A percentile compares a stretch with the other conserved stretches of the same genome.
These are phyloP conservation scores for Labeo rohita DNA, from an alignment of 2,113 vertebrate species.

Conservation along the genomic window DNA sequence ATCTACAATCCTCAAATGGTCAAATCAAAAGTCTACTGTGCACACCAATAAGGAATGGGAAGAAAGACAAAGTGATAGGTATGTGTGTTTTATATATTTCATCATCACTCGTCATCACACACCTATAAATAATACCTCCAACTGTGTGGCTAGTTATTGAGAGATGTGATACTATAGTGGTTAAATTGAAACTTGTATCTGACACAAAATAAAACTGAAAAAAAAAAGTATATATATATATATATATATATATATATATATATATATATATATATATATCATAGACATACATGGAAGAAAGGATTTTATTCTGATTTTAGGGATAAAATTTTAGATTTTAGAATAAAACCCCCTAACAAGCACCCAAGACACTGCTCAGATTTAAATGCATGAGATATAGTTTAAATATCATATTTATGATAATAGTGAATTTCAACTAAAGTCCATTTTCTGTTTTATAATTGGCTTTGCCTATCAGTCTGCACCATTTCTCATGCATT, in stretches of 20 bases:
- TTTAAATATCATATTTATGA: not conserved
- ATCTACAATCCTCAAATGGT: slow-evolving; percentile 73
- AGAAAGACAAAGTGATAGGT: slow-evolving; percentile 99
- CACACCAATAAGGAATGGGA: slow-evolving; percentile 93
- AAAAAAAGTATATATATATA: no score
- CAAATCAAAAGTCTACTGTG: slow-evolving; percentile 91
- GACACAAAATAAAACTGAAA: not conserved
- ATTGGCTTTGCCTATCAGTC: not conserved
- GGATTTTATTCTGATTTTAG: no score
- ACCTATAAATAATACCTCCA: not conserved
- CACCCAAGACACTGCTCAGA: not conserved
- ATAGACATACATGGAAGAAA: not conserved
- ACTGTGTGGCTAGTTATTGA: not conserved
- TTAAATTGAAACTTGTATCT: not conserved
- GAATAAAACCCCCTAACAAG: not conserved
- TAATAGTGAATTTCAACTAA: not conserved
- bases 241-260: no score
- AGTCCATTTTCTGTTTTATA: not conserved
- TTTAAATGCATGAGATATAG: not conserved
- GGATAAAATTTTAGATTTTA: no score
- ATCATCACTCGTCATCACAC: not conserved
- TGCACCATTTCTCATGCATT: not conserved
- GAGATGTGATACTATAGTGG: not conserved
- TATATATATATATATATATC: no score
- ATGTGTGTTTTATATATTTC: slow-evolving; percentile 47